Evolutionary conservation across 2,888 invertebrate species (phyloP).

Genomic region (Clunio marinus): DNA sequence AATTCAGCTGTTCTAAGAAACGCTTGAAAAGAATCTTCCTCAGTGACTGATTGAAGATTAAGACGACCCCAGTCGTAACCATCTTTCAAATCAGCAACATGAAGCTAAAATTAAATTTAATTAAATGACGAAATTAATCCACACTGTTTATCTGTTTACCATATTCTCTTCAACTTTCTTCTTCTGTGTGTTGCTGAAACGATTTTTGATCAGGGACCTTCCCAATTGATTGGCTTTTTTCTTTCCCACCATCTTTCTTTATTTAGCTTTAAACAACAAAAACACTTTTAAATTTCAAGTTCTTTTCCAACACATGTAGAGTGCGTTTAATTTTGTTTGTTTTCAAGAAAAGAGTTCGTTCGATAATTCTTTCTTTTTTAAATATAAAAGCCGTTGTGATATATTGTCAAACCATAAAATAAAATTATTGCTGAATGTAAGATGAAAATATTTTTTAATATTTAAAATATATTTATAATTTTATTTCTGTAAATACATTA

Average conservation of each 20-base stretch:
- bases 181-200: constrained; percentile 49
- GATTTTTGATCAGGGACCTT: constrained; percentile 68
- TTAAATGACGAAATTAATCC: constrained; percentile 39
- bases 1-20: constrained; percentile 92
- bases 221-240: constrained; percentile 61
- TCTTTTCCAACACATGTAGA: too few species aligned
- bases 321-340: too few species aligned
- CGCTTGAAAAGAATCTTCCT: constrained; percentile 93
- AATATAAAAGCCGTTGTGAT: too few species aligned
- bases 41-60: constrained; percentile 88
- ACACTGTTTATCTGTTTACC: constrained; percentile 26
- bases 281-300: neutral
- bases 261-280: neutral
- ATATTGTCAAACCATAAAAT: too few species aligned
- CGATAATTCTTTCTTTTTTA: too few species aligned
- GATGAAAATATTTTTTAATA: too few species aligned
- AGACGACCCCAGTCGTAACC: constrained; percentile 87
- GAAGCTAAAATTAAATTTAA: constrained; percentile 56
- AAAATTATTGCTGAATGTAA: too few species aligned
- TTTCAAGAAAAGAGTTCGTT: too few species aligned
- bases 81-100: constrained; percentile 83
- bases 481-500: neutral
- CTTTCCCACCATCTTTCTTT: constrained; percentile 72
- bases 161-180: constrained; percentile 39
- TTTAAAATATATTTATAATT: neutral